Evolutionary conservation across 2,888 invertebrate genomes (phyloP).

Genomic region (Andricus quercusramuli): DNA sequence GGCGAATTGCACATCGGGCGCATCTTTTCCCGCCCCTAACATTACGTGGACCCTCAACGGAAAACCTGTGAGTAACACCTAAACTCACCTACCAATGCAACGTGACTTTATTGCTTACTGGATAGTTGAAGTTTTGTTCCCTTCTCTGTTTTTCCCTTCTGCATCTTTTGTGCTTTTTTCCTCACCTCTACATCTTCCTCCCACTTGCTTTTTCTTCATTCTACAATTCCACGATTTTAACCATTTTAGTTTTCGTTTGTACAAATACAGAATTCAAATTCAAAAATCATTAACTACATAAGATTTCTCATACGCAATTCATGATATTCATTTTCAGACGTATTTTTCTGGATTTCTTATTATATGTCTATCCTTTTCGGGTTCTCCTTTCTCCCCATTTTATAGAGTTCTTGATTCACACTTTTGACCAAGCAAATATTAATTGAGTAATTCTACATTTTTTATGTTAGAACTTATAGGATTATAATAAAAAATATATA

Average conservation of each 20-base stretch:
- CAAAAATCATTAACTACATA: neutral
- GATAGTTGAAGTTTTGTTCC: constrained; percentile 67
- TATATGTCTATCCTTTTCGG: neutral
- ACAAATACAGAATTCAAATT: neutral
- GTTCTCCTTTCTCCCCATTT: neutral
- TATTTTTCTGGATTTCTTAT: neutral
- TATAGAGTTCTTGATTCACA: neutral
- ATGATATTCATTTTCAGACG: neutral
- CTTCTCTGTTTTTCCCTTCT: constrained; percentile 34
- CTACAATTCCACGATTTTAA: neutral
- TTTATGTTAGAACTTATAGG: too few species aligned
- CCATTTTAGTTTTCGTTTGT: neutral
- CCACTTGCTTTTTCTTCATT: constrained; percentile 35
- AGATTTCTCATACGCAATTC: too few species aligned
- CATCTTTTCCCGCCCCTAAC: constrained; percentile 72
- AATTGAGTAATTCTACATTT: too few species aligned
- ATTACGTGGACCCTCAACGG: constrained; percentile 76
- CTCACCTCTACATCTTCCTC: constrained; percentile 40
- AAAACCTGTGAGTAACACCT: constrained; percentile 70
- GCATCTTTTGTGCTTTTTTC: constrained; percentile 42
- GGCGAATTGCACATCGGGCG: constrained; percentile 75
- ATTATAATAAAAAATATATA: too few species aligned
- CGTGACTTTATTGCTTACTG: constrained; percentile 70
- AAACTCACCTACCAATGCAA: constrained; percentile 54
- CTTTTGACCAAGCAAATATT: too few species aligned